Base-by-base conservation (phyloP, 2,797 vertebrate species). In the Zalophus californianus region DNA sequence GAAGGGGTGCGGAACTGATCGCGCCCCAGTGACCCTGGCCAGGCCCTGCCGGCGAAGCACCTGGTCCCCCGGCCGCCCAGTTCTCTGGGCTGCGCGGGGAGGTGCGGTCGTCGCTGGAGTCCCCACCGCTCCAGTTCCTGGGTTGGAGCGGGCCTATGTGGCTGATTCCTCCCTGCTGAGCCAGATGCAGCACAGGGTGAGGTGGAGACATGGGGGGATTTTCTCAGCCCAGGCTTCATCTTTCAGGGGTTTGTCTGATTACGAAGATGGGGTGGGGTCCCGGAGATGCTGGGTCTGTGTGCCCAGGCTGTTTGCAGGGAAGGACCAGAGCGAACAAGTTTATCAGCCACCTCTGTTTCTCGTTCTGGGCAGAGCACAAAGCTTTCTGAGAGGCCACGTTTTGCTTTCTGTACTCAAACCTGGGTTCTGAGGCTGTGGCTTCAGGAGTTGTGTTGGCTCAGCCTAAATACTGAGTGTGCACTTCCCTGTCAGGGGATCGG, bases 321-420 rank as follows among this genome's bases (percentile, higher is more conserved):
- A 38, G 4, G 11, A 4, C 50, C 0, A 3, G 48, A 5, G 25
- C 1, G 1, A 1, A 13, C 14, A 3, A 0, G 38, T 23, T 10
- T 4, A 2, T 3, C 25, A 4, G 84, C 50, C 5, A 23, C 38
- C n/a, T 29, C 52, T 0, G 48, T 0, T 25, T 35, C 54, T 58
- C 25, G 48, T 5, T 25, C 16, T 3, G 79, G 7, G 38, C 12
- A 4, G 27, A 4, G 75, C 77, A 15, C 18, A 21, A 35, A 13
- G 25, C 88, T n/a, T 52, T 27, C 75, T 12, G n/a, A 14, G 54
- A 44, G 78, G 16, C 29, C 70, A 3, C 7, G 1, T 29, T 56
- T 90, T 14, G 62, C 79, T 83, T 20, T 38, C 77, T 41, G 27
- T 14, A 3, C 44, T 29, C 83, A 66, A 58, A 56, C 18, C 52